Conservation (phyloP, 2,888 invertebrate species). For the Dyspetes luteomarginatus region DNA sequence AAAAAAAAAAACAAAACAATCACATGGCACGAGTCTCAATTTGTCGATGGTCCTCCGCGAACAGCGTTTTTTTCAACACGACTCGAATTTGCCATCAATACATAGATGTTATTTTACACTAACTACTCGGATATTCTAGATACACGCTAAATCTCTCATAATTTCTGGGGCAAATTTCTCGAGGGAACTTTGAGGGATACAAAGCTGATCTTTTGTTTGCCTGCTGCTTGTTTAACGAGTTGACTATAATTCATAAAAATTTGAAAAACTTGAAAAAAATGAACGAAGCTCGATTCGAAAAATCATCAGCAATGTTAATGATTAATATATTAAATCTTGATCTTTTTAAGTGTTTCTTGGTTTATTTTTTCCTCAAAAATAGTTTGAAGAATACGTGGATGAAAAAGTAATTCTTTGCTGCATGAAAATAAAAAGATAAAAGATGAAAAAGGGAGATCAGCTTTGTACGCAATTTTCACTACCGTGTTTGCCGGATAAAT, state of each 20-base stretch:
- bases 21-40: conserved; percentile 31
- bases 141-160: conserved; percentile 51
- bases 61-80: conserved; percentile 7
- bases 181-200: conserved; percentile 28
- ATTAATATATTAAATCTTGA: no score
- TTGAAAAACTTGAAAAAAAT: no score
- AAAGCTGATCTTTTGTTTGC: conserved; percentile 35
- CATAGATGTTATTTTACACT: conserved; percentile 31
- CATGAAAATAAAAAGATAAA: neutral
- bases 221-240: no score
- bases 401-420: neutral
- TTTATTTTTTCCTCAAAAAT: no score
- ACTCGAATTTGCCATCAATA: conserved; percentile 31
- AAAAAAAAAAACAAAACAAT: no score
- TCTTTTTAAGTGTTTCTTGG: no score
- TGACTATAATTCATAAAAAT: no score
- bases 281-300: no score
- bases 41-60: conserved; percentile 35
- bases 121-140: conserved; percentile 51
- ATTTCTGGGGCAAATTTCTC: neutral
- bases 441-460: conserved; percentile 16
- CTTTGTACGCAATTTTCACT: conserved; percentile 12
- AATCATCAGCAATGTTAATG: no score
- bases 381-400: no score
- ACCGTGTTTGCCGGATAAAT: neutral